These are phyloP conservation scores for Oryzias javanicus DNA, from an alignment of 2,113 vertebrate genomes.

Conservation along the genomic window DNA sequence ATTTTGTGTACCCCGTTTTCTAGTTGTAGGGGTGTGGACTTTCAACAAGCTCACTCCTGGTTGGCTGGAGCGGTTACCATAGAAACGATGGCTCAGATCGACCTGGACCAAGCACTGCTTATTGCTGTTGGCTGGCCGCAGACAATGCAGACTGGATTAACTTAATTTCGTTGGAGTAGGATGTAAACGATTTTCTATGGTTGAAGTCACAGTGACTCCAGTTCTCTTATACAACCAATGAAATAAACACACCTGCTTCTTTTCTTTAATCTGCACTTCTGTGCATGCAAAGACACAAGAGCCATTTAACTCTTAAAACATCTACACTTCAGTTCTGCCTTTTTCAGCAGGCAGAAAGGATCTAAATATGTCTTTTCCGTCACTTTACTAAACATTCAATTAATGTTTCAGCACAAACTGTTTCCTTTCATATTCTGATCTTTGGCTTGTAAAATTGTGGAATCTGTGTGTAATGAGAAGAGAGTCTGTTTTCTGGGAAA, in stretches of 20 bases:
- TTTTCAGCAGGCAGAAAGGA: not conserved
- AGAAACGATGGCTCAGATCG: too few relatives aligned
- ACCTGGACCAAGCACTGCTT: too few relatives aligned
- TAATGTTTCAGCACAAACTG: conserved; percentile 24
- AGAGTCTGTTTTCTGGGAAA: too few relatives aligned
- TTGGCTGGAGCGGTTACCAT: too few relatives aligned
- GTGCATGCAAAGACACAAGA: not conserved
- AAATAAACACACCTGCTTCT: not conserved
- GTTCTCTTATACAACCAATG: conserved; percentile 3
- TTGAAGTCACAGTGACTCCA: not conserved
- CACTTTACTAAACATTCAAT: conserved; percentile 39
- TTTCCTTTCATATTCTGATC: conserved; percentile 24
- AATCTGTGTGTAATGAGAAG: not conserved
- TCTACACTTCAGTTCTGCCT: not conserved
- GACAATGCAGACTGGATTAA: too few relatives aligned
- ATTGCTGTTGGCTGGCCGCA: too few relatives aligned
- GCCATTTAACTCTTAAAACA: conserved; percentile 1
- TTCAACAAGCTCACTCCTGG: too few relatives aligned
- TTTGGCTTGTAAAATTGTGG: not conserved
- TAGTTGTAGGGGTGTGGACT: too few relatives aligned
- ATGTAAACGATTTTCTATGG: too few relatives aligned
- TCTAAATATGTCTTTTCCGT: conserved; percentile 1
- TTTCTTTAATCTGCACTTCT: not conserved
- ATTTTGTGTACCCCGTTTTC: too few relatives aligned
- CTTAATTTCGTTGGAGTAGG: too few relatives aligned